These are phyloP conservation scores for Colaptes auratus DNA, from an alignment of 2,113 vertebrate genomes.

Conservation along the genomic window DNA sequence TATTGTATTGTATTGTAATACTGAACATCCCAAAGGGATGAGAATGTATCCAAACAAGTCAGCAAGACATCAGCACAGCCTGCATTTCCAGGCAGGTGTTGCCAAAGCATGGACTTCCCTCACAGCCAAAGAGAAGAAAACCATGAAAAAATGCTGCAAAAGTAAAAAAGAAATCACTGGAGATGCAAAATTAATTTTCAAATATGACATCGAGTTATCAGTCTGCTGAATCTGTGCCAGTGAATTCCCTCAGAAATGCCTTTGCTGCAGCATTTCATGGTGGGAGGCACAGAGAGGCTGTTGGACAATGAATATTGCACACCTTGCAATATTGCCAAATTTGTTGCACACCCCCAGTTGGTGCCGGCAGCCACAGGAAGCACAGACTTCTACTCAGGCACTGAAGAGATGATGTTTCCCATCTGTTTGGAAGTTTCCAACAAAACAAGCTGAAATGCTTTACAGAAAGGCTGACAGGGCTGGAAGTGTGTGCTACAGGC, in stretches of 20 bases:
- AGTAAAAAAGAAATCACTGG: neutral
- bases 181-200: neutral
- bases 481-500: neutral
- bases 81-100: neutral
- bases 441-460: neutral
- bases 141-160: neutral
- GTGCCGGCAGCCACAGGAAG: fast-evolving
- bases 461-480: neutral
- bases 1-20: no score
- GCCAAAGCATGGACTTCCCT: neutral
- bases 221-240: neutral
- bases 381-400: fast-evolving
- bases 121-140: neutral
- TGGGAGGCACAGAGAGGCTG: neutral
- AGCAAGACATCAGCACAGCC: neutral
- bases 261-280: neutral
- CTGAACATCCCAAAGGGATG: neutral
- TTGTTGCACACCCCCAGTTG: fast-evolving
- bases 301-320: neutral
- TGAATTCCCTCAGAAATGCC: neutral
- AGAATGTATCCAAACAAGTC: neutral
- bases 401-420: neutral
- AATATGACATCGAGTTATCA: neutral
- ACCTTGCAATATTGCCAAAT: neutral
- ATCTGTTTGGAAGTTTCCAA: neutral